Evolutionary conservation across 2,797 vertebrate species (phyloP).

Genomic region (Fundulus diaphanus): DNA sequence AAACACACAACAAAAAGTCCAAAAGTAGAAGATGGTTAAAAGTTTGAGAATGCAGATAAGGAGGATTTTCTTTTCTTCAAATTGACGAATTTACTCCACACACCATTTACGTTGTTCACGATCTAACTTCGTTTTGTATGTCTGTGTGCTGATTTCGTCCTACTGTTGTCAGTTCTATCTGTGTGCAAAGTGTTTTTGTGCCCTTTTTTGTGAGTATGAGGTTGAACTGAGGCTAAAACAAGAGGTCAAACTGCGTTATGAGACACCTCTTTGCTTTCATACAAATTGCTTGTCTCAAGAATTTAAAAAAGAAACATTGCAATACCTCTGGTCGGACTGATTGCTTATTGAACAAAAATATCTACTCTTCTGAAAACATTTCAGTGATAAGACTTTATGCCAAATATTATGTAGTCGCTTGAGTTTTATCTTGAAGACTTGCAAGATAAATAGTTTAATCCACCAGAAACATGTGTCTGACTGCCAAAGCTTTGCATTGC

Average conservation of each 20-base stretch:
- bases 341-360: too few relatives aligned
- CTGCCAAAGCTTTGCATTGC: conserved; percentile 1
- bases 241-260: background rate
- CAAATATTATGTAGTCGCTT: too few relatives aligned
- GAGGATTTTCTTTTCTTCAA: conserved; percentile 31
- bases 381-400: background rate
- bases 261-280: conserved; percentile 6
- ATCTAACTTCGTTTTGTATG: conserved; percentile 5
- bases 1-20: conserved; percentile 13
- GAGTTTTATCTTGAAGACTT: background rate
- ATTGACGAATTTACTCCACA: conserved; percentile 20
- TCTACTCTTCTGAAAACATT: background rate
- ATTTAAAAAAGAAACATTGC: background rate
- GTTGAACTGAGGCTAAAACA: conserved; percentile 44
- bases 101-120: conserved; percentile 11
- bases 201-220: conserved; percentile 20
- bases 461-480: conserved; percentile 4
- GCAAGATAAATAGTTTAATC: conserved; percentile 6
- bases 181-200: conserved; percentile 19
- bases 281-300: background rate
- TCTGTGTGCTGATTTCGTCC: conserved; percentile 69
- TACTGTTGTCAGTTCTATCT: conserved; percentile 66
- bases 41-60: conserved; percentile 26
- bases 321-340: too few relatives aligned
- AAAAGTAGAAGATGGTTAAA: conserved; percentile 16